Conservation (phyloP, 2,113 vertebrate species). For the Carassius gibelio region DNA sequence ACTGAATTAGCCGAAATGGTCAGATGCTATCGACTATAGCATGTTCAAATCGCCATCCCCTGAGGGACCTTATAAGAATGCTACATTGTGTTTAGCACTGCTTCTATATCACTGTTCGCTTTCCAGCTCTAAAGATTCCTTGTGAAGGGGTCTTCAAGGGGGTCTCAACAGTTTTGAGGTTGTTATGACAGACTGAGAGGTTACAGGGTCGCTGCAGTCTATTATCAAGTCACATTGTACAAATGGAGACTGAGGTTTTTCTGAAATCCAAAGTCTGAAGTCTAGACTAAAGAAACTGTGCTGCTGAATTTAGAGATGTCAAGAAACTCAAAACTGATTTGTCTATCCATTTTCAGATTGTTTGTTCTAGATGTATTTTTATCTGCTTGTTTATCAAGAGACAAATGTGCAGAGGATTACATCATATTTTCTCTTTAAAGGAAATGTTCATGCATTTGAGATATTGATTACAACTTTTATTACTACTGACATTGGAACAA, state of each 20-base stretch:
- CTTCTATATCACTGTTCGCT: conserved; percentile 14
- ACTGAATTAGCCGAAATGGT: conserved; percentile 26
- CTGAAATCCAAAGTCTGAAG: neutral
- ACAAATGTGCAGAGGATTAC: neutral
- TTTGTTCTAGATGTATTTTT: neutral
- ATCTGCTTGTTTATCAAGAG: neutral
- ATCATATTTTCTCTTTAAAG: neutral
- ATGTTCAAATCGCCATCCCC: conserved; percentile 32
- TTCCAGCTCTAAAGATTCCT: conserved; percentile 14
- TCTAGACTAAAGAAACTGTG: neutral
- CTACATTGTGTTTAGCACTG: conserved; percentile 19
- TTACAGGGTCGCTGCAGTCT: conserved; percentile 10
- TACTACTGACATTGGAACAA: neutral
- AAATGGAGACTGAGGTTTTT: neutral
- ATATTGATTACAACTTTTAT: neutral
- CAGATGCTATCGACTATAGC: conserved; percentile 38
- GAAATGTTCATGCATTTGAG: neutral
- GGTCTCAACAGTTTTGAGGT: neutral
- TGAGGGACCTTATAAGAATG: conserved; percentile 23
- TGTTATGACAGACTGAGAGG: neutral
- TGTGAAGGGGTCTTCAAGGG: conserved; percentile 11
- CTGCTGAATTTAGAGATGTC: neutral
- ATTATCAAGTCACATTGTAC: neutral
- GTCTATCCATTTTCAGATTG: neutral
- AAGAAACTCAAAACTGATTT: neutral